Evolutionary conservation across 2,888 invertebrate species (phyloP).

Genomic region (Synergus umbraculus): DNA sequence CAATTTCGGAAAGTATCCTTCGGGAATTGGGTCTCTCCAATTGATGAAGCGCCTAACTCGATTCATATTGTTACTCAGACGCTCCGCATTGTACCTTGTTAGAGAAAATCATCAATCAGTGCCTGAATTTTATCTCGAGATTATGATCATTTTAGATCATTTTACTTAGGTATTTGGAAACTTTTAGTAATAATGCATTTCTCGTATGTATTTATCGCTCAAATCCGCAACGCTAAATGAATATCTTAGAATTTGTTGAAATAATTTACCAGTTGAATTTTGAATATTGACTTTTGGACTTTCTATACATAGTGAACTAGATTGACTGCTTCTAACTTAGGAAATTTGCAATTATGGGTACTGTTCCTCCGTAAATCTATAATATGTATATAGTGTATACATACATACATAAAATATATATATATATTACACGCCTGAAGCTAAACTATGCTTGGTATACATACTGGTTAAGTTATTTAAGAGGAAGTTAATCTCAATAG

Average conservation of each 20-base stretch:
- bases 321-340: background rate
- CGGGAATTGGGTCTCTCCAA: constrained; percentile 84
- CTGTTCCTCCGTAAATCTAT: background rate
- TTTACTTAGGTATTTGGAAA: background rate
- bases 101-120: background rate
- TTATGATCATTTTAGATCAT: background rate
- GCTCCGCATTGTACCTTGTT: constrained; percentile 86
- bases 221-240: no score
- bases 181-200: no score
- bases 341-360: constrained; percentile 25
- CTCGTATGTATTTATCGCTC: no score
- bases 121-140: background rate
- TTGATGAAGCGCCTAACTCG: constrained; percentile 83
- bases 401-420: background rate
- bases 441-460: background rate
- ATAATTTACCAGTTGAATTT: background rate
- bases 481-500: constrained; percentile 26
- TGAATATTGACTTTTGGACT: background rate
- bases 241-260: no score
- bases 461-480: constrained; percentile 20
- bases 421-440: background rate
- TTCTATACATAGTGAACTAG: background rate
- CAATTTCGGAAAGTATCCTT: constrained; percentile 91
- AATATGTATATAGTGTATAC: no score
- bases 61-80: constrained; percentile 84